These are phyloP conservation scores for Epistrophe grossulariae DNA, from an alignment of 2,888 invertebrate species.

Conservation along the genomic window DNA sequence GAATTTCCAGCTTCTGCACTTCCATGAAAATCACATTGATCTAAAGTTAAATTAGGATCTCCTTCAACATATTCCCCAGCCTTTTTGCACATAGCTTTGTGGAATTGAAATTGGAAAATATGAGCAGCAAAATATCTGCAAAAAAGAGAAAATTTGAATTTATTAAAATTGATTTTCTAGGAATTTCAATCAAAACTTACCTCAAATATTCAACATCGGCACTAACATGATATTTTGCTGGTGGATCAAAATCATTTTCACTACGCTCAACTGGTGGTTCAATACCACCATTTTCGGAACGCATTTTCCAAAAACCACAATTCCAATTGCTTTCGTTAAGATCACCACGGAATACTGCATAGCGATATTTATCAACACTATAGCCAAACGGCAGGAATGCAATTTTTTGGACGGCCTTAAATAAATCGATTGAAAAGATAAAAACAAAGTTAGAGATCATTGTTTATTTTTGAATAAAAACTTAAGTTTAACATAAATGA, in stretches of 20 bases:
- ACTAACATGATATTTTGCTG: slow-evolving; percentile 90
- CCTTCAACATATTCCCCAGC: slow-evolving; percentile 91
- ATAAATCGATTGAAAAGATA: background rate
- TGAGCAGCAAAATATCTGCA: slow-evolving; percentile 91
- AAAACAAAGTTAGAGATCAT: too few species aligned
- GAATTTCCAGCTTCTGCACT: slow-evolving; percentile 91
- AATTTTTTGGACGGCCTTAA: slow-evolving; percentile 86
- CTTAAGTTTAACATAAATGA: too few species aligned
- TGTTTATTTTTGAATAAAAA: too few species aligned
- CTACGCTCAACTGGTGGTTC: slow-evolving; percentile 87
- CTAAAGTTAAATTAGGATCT: slow-evolving; percentile 87
- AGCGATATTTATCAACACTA: slow-evolving; percentile 89
- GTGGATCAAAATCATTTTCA: slow-evolving; percentile 90
- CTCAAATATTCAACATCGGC: slow-evolving; percentile 89
- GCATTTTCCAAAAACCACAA: slow-evolving; percentile 88
- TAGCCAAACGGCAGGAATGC: slow-evolving; percentile 89
- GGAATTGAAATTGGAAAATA: slow-evolving; percentile 92
- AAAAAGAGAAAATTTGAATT: background rate
- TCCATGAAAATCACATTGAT: slow-evolving; percentile 93
- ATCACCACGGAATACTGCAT: slow-evolving; percentile 87
- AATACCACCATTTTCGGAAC: slow-evolving; percentile 87
- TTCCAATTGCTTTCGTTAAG: slow-evolving; percentile 86
- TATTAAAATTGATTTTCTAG: background rate
- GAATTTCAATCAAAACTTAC: slow-evolving; percentile 79
- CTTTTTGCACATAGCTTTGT: slow-evolving; percentile 88